Percentiles rank a stretch among this genome's conserved stretches.
Evolutionary conservation across 2,797 vertebrate species (phyloP).

Genomic region (Tinamus major): DNA sequence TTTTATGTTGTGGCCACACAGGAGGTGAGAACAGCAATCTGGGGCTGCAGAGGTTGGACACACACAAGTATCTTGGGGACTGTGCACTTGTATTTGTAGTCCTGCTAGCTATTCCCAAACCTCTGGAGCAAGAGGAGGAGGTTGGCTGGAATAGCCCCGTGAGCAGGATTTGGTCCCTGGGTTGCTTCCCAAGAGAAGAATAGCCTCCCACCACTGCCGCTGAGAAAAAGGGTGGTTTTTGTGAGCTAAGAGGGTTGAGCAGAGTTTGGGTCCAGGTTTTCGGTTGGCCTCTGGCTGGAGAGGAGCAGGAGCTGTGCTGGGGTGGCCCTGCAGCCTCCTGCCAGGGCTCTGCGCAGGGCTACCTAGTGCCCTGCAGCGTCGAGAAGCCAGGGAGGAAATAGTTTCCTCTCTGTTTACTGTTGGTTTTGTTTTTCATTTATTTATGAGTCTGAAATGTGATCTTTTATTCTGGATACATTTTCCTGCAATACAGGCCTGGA

Average conservation of each 20-base stretch:
- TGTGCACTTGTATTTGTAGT: background rate
- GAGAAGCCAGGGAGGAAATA: background rate
- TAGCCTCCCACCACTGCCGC: accelerated
- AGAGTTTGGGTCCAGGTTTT: background rate
- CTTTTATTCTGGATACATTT: constrained; percentile 48
- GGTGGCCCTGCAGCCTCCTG: background rate
- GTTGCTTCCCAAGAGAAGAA: background rate
- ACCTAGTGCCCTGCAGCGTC: background rate
- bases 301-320: background rate
- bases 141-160: background rate
- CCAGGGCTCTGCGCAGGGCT: background rate
- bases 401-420: background rate
- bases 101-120: background rate
- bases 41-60: background rate
- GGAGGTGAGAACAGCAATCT: background rate
- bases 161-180: background rate
- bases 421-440: constrained; percentile 57
- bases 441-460: constrained; percentile 49
- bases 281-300: background rate
- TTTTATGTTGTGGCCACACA: background rate
- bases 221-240: background rate
- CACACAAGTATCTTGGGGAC: accelerated
- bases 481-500: constrained; percentile 10
- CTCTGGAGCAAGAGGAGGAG: background rate
- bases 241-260: accelerated